Base-by-base conservation (phyloP, 1,140 invertebrate genomes). In the Caenorhabditis latens region DNA sequence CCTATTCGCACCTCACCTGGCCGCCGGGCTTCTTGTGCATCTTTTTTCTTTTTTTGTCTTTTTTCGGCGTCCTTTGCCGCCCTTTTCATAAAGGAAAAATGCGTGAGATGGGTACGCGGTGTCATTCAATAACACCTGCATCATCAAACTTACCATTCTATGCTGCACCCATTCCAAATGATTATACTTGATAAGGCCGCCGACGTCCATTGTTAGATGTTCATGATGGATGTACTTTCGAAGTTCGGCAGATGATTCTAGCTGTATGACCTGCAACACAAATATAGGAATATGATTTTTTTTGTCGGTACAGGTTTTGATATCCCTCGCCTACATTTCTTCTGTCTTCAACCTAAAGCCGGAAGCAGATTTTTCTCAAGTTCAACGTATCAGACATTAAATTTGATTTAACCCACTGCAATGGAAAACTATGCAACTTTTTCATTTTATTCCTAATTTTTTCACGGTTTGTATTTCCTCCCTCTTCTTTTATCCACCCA, bases 121-220 rank as follows among this genome's bases (percentile, higher is more conserved):
- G 40, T 55, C 57, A 61, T 55, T 55, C 50, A 83, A 40, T 24
- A 84, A 84, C 55, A 58, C 53, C 61, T 63, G 58, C 42, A 14
- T 32, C 48, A 48, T n/a, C 63, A 9, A 24, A 16, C 95, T 95
- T 94, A 98, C 97, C 93, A 97, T 96, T 94, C 97, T 94, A 93
- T 98, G 96, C 91, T 98, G 95, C 92, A 98, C 97, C 97, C 97
- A 99, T 91, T 97, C 96, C 79, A 96, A 95, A 93, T 98, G 96
- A 90, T 96, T 96, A 93, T 98, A 98, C 46, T 95, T 95, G 84
- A 98, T 94, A 87, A 95, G 94, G 11, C 97, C 97, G 6, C 96
- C 96, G 61, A 99, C 94, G 92, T 98, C 97, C 63, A 95, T 94
- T 0, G 96, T 98, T 86, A 99, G 93, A 93, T 97, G 96, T 90